phyloP scores from a whole-genome alignment of 2,888 invertebrate genomes.

The Parapristionchus giblindavisi region DNA sequence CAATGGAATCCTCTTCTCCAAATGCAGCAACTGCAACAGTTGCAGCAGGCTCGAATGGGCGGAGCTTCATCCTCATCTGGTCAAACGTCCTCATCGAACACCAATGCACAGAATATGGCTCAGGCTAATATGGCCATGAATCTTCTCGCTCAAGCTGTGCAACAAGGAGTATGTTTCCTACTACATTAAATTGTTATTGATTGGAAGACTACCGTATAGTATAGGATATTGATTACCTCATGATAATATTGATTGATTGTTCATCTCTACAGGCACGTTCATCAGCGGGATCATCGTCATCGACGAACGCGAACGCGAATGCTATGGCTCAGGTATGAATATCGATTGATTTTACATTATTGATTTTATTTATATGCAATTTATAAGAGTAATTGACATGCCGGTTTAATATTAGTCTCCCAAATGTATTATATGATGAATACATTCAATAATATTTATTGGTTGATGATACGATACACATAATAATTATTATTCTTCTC shows the following conservation, averaged over 20 bases:
- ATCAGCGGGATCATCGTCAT: not conserved
- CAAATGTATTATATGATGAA: too few relatives aligned
- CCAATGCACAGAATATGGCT: not conserved
- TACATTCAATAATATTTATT: too few relatives aligned
- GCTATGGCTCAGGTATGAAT: slow-evolving; percentile 3
- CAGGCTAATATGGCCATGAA: slow-evolving; percentile 27
- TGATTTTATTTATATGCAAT: too few relatives aligned
- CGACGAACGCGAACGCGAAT: not conserved
- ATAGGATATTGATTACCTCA: too few relatives aligned
- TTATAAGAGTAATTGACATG: too few relatives aligned
- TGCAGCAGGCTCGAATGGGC: slow-evolving; percentile 16
- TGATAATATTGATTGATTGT: not conserved
- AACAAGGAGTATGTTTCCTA: too few relatives aligned
- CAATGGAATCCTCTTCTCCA: not conserved
- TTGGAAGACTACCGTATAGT: too few relatives aligned
- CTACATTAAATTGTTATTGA: not conserved
- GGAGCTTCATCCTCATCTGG: slow-evolving; percentile 4
- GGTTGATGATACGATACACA: too few relatives aligned
- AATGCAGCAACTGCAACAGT: slow-evolving; percentile 35
- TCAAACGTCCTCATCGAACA: not conserved
- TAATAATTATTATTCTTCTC: not conserved
- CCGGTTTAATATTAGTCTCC: too few relatives aligned
- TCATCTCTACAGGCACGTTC: not conserved
- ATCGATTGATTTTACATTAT: too few relatives aligned
- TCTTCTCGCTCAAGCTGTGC: slow-evolving; percentile 22